Percentiles rank a stretch among this genome's conserved stretches.
phyloP scores from a whole-genome alignment of 2,888 invertebrate genomes.

The Zygothrica quintamaculata region DNA sequence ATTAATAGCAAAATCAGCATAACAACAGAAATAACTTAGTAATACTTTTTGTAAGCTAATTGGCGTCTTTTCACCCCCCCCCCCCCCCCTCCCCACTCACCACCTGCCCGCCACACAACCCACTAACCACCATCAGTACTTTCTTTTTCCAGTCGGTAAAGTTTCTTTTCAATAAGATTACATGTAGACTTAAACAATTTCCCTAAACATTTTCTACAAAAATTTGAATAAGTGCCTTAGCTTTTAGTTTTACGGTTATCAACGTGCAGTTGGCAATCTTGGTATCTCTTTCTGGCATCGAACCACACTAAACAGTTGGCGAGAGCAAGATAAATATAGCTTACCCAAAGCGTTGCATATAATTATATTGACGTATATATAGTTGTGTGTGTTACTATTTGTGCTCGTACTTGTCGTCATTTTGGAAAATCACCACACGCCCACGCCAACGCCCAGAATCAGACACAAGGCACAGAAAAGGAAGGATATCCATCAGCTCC shows the following conservation, averaged over 20 bases:
- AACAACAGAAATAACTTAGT: no score
- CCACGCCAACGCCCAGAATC: constrained; percentile 20
- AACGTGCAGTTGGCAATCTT: constrained; percentile 2
- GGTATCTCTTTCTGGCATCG: constrained; percentile 36
- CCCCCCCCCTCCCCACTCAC: no score
- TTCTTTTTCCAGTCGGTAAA: constrained; percentile 8
- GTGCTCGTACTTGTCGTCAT: constrained; percentile 41
- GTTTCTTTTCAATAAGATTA: constrained; percentile 24
- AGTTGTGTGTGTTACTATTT: constrained; percentile 61
- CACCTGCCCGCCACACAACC: no score
- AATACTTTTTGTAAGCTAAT: no score
- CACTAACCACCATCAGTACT: no score
- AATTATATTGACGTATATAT: no score
- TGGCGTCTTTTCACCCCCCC: no score
- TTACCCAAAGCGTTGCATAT: constrained; percentile 6
- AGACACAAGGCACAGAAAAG: constrained; percentile 14
- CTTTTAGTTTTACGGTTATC: no score
- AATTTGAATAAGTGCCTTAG: constrained; percentile 23
- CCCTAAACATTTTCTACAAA: constrained; percentile 32
- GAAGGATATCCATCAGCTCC: no score
- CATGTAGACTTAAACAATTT: constrained; percentile 32
- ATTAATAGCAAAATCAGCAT: no score
- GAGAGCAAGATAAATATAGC: constrained; percentile 36
- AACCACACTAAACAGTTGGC: constrained; percentile 11
- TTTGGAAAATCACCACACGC: constrained; percentile 44